phyloP scores from a whole-genome alignment of 2,888 invertebrate species.

The Mimachlamys varia region DNA sequence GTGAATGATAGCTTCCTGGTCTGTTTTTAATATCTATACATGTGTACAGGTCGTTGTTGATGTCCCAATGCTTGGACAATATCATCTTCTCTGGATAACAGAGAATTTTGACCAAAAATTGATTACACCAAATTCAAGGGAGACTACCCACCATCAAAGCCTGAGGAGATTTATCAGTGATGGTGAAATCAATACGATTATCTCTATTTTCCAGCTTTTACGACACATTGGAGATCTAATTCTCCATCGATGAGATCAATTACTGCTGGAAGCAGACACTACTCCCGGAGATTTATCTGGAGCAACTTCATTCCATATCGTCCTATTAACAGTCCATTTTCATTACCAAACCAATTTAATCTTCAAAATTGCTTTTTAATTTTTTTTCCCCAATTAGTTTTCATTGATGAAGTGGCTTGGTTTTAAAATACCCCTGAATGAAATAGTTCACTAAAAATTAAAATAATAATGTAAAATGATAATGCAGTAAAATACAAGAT shows the following conservation, averaged over 20 bases:
- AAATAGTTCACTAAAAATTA: background rate
- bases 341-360: background rate
- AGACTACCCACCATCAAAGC: background rate
- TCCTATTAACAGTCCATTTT: background rate
- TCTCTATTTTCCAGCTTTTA: conserved; percentile 13
- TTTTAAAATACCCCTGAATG: background rate
- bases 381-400: background rate
- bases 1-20: too few species aligned
- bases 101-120: too few species aligned
- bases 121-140: background rate
- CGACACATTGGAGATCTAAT: background rate
- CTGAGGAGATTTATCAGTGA: background rate
- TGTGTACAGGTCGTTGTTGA: too few species aligned
- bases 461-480: background rate
- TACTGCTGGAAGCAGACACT: conserved; percentile 9
- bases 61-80: too few species aligned
- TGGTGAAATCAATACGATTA: background rate
- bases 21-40: too few species aligned
- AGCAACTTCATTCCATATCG: background rate
- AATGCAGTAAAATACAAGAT: background rate
- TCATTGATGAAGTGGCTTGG: background rate
- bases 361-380: background rate
- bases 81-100: too few species aligned
- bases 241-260: background rate
- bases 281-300: background rate